Evolutionary conservation across 2,113 vertebrate genomes (phyloP), one percentile per base, ranked within the genome.

Genomic region (Malurus alboscapulatus): DNA sequence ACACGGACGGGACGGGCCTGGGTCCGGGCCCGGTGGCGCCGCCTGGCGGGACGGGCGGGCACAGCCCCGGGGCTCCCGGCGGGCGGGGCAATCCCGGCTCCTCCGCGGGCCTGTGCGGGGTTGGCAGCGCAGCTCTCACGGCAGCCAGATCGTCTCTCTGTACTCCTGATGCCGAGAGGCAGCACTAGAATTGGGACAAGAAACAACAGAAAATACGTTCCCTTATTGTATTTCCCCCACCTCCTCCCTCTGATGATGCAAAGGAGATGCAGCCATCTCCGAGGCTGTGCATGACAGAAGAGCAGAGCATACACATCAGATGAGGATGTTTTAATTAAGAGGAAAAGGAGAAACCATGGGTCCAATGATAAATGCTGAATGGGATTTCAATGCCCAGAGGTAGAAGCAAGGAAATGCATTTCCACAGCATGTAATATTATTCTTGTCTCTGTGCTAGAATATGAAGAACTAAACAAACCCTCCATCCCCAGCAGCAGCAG

Each of bases 81-180:
- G 26, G 55, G 40, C 25, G 25, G 16, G 30, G 42, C 42, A n/a
- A 30, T 2, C 32, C 65, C 45, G 44, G 18, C 44, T 34, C 53
- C 34, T 5, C 26, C 30, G 14, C 30, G 40, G 1, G 13, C 3
- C 9, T 6, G 26, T 3, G 32, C 18, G 16, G 29, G 13, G 22
- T 10, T 2, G 22, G 34, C 5, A 4, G 32, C 13, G 29, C 1
- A 5, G 36, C 24, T 16, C 21, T 2, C 7, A 0, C 4, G 4
- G 57, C 45, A 2, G 50, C 13, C 40, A 1, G 22, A 1, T 7
- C 14, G 16, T 8, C 20, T n/a, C 19, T 22, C 38, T 4, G 0
- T 3, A 2, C 32, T 7, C 17, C 68, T 14, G 30, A 3, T 7
- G 62, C 44, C 5, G 27, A 32, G n/a, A 5, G 7, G 32, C 44